Evolutionary conservation across 2,797 vertebrate genomes (phyloP).

Genomic region (Sebastes itinus): DNA sequence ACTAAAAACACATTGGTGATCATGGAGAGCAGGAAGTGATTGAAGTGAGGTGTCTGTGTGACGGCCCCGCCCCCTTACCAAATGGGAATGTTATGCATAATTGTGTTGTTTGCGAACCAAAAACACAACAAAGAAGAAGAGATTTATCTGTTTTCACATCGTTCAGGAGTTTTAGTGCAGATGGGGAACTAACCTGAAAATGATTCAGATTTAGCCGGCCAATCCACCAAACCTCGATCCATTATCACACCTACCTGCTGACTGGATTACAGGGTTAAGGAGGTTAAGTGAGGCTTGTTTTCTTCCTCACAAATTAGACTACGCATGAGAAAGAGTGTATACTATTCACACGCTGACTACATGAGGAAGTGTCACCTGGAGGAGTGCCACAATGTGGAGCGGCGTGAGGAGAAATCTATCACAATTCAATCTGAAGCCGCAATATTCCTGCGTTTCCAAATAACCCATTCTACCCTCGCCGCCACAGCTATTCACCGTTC

Average conservation of each 20-base stretch:
- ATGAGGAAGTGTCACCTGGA: not conserved
- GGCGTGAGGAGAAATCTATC: slow-evolving; percentile 24
- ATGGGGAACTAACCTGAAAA: too few species aligned
- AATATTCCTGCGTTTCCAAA: slow-evolving; percentile 25
- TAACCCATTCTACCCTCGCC: slow-evolving; percentile 16
- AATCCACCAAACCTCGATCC: slow-evolving; percentile 39
- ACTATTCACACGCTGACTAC: not conserved
- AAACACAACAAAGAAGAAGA: not conserved
- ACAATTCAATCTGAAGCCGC: slow-evolving; percentile 42
- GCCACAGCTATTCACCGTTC: slow-evolving; percentile 13
- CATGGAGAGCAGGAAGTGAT: not conserved
- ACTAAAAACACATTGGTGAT: not conserved
- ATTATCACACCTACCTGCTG: slow-evolving; percentile 58
- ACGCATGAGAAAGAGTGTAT: not conserved
- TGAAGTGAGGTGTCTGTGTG: slow-evolving; percentile 6
- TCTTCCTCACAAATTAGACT: not conserved
- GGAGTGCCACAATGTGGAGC: slow-evolving; percentile 6
- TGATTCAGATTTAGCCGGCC: too few species aligned
- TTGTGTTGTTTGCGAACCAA: not conserved
- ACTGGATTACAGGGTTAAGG: slow-evolving; percentile 41
- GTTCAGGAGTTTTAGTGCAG: not conserved
- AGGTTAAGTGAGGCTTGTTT: not conserved
- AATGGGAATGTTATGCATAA: not conserved
- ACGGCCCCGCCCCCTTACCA: not conserved
- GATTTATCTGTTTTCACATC: not conserved